Conservation (phyloP, 2,797 vertebrate genomes). For the Alauda arvensis region DNA sequence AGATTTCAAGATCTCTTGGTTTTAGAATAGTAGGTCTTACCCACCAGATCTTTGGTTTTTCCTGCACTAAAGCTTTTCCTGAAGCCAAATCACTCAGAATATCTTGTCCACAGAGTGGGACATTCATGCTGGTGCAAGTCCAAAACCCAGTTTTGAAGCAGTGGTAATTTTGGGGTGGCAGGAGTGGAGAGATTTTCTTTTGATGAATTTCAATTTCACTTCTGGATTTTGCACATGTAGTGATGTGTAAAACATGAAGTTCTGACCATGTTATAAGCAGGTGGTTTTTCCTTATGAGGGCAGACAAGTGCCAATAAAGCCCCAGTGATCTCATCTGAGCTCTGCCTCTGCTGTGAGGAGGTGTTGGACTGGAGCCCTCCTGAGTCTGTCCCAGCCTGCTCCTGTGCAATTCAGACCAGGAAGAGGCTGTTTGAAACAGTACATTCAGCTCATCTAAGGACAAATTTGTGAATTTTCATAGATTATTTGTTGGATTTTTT, state of each 20-base stretch:
- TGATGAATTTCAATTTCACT: background rate
- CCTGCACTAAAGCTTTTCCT: background rate
- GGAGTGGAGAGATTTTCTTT: background rate
- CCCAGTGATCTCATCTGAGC: background rate
- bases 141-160: background rate
- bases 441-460: background rate
- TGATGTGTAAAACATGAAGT: background rate
- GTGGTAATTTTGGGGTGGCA: accelerated
- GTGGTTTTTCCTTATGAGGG: background rate
- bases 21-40: background rate
- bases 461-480: background rate
- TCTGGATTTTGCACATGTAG: background rate
- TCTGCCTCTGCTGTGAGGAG: background rate
- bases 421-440: background rate
- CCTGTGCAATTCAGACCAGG: background rate
- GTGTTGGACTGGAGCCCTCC: background rate
- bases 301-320: background rate
- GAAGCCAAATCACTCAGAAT: background rate
- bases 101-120: background rate
- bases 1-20: background rate
- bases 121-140: background rate
- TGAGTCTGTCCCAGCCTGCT: background rate
- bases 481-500: background rate
- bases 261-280: background rate
- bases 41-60: background rate